Conservation (phyloP, 53 echinoderm and acorn worm species). For the Stichopus horrens region DNA sequence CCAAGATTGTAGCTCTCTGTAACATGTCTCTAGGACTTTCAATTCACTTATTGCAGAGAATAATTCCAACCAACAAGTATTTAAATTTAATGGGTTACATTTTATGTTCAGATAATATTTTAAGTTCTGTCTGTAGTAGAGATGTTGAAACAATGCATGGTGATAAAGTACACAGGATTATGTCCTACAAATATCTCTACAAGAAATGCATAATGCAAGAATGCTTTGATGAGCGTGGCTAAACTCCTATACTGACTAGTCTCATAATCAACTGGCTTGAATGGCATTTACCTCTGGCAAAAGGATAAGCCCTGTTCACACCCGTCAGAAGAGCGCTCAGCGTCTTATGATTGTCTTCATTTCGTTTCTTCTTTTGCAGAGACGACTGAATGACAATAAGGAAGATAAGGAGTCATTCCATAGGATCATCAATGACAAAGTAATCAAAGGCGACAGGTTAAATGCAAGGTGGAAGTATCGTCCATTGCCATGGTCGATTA, state of each 20-base stretch:
- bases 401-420: background rate
- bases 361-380: constrained; percentile 55
- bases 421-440: background rate
- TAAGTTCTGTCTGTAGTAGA: no score
- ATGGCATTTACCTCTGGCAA: constrained; percentile 60
- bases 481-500: no score
- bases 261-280: background rate
- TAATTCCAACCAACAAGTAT: no score
- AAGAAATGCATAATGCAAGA: background rate
- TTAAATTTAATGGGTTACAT: no score
- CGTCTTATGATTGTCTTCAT: constrained; percentile 80
- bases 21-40: no score
- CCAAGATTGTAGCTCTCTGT: no score
- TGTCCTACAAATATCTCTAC: background rate
- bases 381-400: background rate
- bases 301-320: constrained; percentile 92
- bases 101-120: no score
- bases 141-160: no score
- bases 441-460: no score
- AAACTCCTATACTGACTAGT: background rate
- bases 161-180: no score
- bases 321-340: constrained; percentile 89
- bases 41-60: no score
- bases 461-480: no score
- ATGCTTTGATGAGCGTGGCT: background rate